Base-by-base conservation (phyloP, 2,888 invertebrate genomes). In the Chrysolina haemoptera region DNA sequence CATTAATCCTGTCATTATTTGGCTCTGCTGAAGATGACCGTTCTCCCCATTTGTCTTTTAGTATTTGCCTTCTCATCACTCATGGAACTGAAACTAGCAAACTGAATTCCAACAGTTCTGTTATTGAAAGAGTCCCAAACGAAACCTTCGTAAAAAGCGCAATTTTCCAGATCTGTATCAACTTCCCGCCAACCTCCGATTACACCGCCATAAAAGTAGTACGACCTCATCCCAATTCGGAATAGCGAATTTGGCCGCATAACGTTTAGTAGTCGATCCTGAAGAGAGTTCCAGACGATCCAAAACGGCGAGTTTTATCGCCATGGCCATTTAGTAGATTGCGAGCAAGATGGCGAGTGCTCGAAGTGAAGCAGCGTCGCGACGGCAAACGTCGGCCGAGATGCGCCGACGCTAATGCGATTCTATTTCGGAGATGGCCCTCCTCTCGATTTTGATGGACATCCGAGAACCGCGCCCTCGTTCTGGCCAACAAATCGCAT, bases 361-460 rank as follows among this genome's bases (percentile, higher is more conserved):
- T 73, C 72, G 79, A 81, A 78, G 79, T 76, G 81, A 78, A 78
- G 80, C 78, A 81, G 80, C 81, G 85, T 84, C 84, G 83, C 82
- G 83, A 83, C 81, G 82, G 82, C 77, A 78, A 78, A 81, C 84
- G 83, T 63, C 72, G 75, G 53, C 64, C 67, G 62, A 64, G 65
- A 55, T 63, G 68, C 76, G 78, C 82, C 84, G 72, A 73, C 82
- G 83, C 76, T 80, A 77, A 9, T 0, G 81, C 85, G 83, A 84
- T 85, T 86, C 86, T 85, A 86, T 87, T 87, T 85, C 86, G 83
- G 84, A 86, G 85, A 85, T 85, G 86, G 86, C 85, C 87, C 86
- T 87, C 87, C 87, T 86, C 88, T 88, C 88, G 86, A 88, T 88
- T 88, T 88, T 88, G 88, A 88, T 88, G 87, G 88, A 88, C 88